Conservation (phyloP, 37 sponge, comb jelly and placozoan genomes). For the Eunapius fragilis region DNA sequence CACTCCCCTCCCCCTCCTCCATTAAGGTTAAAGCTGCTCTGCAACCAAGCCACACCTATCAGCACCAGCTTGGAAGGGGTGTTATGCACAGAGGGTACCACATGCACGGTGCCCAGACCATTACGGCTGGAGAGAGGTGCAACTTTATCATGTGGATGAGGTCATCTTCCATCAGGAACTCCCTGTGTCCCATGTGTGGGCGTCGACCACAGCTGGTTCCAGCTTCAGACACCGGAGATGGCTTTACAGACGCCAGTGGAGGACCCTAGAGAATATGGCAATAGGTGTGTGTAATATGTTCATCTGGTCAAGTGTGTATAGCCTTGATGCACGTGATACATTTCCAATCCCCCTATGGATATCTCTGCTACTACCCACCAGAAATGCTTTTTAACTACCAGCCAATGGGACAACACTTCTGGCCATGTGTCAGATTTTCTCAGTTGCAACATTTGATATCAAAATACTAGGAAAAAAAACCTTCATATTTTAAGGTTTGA, state of each 20-base stretch:
- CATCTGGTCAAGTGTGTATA: too few species aligned
- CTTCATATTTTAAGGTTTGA: too few species aligned
- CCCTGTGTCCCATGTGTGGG: conserved; percentile 82
- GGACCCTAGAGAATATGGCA: background rate
- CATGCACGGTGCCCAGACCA: conserved; percentile 69
- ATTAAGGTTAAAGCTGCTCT: background rate
- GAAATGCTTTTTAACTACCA: too few species aligned
- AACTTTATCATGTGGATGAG: conserved; percentile 89
- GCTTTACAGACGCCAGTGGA: conserved; percentile 35
- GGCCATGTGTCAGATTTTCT: too few species aligned
- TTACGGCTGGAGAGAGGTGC: conserved; percentile 67
- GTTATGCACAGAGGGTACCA: conserved; percentile 77
- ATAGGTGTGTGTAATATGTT: background rate
- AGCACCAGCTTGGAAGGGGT: conserved; percentile 60
- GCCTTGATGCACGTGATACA: too few species aligned
- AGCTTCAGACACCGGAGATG: conserved; percentile 69
- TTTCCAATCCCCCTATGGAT: too few species aligned
- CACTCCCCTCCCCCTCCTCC: background rate
- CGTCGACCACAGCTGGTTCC: conserved; percentile 56
- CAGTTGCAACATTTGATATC: too few species aligned
- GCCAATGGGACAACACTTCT: too few species aligned
- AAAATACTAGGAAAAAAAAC: too few species aligned
- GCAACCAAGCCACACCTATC: conserved; percentile 21
- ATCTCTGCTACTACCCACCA: too few species aligned
- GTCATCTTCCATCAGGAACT: conserved; percentile 74